Base-by-base conservation (phyloP, 2,888 invertebrate species). In the Drosophila fungiperda region DNA sequence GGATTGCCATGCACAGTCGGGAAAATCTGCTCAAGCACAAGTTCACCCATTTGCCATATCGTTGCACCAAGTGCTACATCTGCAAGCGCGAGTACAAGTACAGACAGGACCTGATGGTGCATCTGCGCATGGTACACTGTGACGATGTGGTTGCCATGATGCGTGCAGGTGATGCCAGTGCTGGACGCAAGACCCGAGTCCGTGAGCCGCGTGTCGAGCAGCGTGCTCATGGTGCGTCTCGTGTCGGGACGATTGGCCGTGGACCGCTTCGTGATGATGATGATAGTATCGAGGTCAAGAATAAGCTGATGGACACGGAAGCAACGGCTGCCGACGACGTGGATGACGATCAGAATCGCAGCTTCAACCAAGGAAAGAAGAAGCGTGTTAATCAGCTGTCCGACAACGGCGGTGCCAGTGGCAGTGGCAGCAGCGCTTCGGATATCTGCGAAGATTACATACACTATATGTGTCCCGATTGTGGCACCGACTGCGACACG, bases 1-100 rank as follows among this genome's bases (percentile, higher is more conserved):
- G 90, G 6, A 92, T 92, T 26, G 92, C 92, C 0, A 92, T 92
- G 92, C 92, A 92, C 55, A 91, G 91, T 29, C 87, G 92, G 50
- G 92, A 92, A 59, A 92, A 92, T 73, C 80, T 92, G 29, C 65
- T 92, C 1, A 92, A 92, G 69, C 92, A 92, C 67, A 92, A 92
- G 78, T 92, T 92, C 40, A 92, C 92, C 7, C 92, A 92, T 82
- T 62, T 92, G 61, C 92, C 92, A 23, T 92, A 83, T 69, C 81
- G 92, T 2, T 92, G 92, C 65, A 88, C 89, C 50, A 92, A 92
- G 71, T 92, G 92, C 62, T 86, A 80, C 66, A 80, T 92, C 9
- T 92, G 92, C 60, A 85, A 89, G 52, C 76, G 92, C 32, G 89
- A 91, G 73, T 92, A 92, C 79, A 92, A 92, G 76, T 92, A 92